phyloP scores from a whole-genome alignment of 2,888 invertebrate genomes.

The Drosophila pseudotalamancana region DNA sequence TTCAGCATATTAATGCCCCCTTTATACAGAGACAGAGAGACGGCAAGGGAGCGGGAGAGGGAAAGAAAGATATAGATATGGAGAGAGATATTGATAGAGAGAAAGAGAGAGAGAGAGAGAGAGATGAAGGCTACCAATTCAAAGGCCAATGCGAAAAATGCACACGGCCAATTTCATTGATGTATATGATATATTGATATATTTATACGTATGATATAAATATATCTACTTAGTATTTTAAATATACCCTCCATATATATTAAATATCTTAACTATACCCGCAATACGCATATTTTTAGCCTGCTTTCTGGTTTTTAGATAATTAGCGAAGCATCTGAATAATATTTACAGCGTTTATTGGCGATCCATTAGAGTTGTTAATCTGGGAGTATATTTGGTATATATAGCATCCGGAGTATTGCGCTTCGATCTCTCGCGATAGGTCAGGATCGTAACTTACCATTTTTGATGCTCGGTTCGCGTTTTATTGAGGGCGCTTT shows the following conservation, averaged over 20 bases:
- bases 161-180: conserved; percentile 40
- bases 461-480: conserved; percentile 81
- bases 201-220: too few relatives aligned
- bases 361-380: conserved; percentile 68
- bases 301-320: conserved; percentile 18
- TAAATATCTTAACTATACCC: too few relatives aligned
- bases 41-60: not conserved
- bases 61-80: not conserved
- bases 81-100: not conserved
- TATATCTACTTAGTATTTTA: conserved; percentile 1
- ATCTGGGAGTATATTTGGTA: conserved; percentile 42
- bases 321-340: conserved; percentile 60
- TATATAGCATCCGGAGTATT: conserved; percentile 48
- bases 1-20: conserved; percentile 32
- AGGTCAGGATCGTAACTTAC: conserved; percentile 68
- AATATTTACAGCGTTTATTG: conserved; percentile 61
- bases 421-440: conserved; percentile 14
- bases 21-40: not conserved
- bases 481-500: conserved; percentile 82
- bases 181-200: too few relatives aligned
- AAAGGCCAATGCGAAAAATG: conserved; percentile 36
- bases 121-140: not conserved
- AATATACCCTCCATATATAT: conserved; percentile 1
- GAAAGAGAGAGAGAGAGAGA: not conserved
- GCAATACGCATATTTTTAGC: conserved; percentile 2